These are phyloP conservation scores for Girardinus metallicus DNA, from an alignment of 2,797 vertebrate genomes.

Conservation along the genomic window DNA sequence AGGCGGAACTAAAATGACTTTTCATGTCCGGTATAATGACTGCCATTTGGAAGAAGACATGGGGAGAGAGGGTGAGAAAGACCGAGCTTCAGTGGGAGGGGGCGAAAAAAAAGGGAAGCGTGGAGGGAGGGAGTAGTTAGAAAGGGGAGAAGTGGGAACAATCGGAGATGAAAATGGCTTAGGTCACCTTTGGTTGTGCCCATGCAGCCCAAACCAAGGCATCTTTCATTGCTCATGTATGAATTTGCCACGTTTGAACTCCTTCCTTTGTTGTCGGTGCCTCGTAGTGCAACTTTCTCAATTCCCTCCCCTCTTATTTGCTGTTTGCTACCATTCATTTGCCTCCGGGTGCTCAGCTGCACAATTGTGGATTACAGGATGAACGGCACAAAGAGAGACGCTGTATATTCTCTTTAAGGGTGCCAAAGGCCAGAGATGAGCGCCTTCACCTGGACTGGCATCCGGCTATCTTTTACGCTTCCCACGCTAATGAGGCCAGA, in stretches of 20 bases:
- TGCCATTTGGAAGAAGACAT: slow-evolving; percentile 78
- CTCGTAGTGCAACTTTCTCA: slow-evolving; percentile 28
- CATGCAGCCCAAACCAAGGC: slow-evolving; percentile 55
- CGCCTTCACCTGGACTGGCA: slow-evolving; percentile 73
- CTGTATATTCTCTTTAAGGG: slow-evolving; percentile 72
- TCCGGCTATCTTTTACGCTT: slow-evolving; percentile 76
- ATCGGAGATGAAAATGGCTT: slow-evolving; percentile 71
- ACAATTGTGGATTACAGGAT: slow-evolving; percentile 76
- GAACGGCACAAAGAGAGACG: slow-evolving; percentile 57
- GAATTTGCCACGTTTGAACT: slow-evolving; percentile 32
- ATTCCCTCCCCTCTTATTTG: slow-evolving; percentile 37
- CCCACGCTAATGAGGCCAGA: slow-evolving; percentile 71
- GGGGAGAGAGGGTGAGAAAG: slow-evolving; percentile 65
- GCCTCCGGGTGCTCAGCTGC: slow-evolving; percentile 68
- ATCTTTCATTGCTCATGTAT: slow-evolving; percentile 43
- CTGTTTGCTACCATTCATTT: slow-evolving; percentile 65
- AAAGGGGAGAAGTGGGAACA: slow-evolving; percentile 53
- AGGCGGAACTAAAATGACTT: slow-evolving; percentile 85
- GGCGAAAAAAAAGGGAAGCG: slow-evolving; percentile 26
- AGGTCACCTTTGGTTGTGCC: slow-evolving; percentile 76
- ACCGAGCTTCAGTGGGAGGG: slow-evolving; percentile 36
- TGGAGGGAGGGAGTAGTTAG: slow-evolving; percentile 51
- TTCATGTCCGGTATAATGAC: slow-evolving; percentile 82
- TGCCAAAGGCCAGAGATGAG: slow-evolving; percentile 67
- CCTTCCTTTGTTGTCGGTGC: slow-evolving; percentile 18